Conservation (phyloP, 2,888 invertebrate species). For the Scaptomyza reducta region DNA sequence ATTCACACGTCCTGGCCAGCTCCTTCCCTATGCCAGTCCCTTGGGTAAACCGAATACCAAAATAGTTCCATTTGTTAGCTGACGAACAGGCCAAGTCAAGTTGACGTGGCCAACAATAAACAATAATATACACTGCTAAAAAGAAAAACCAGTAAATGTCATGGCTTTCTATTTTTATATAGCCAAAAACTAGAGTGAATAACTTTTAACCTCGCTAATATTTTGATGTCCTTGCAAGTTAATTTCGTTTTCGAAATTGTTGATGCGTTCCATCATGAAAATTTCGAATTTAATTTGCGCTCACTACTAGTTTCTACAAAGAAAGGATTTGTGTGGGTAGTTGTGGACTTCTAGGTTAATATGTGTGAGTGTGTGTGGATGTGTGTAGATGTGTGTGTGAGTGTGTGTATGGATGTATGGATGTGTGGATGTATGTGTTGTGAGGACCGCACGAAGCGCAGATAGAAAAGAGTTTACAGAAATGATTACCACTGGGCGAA, state of each 20-base stretch:
- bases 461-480: constrained; percentile 73
- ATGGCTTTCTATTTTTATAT: not conserved
- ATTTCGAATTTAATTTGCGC: too few relatives aligned
- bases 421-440: not conserved
- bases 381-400: not conserved
- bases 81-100: constrained; percentile 62
- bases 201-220: too few relatives aligned
- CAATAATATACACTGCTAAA: not conserved
- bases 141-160: not conserved
- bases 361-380: too few relatives aligned
- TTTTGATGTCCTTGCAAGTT: not conserved
- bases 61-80: constrained; percentile 74
- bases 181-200: not conserved
- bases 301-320: too few relatives aligned
- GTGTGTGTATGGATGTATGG: too few relatives aligned
- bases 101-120: constrained; percentile 34
- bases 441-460: constrained; percentile 32
- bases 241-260: not conserved
- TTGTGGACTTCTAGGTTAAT: constrained; percentile 19
- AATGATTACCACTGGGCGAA: constrained; percentile 70
- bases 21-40: not conserved
- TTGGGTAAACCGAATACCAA: constrained; percentile 48
- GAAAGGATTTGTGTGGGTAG: not conserved
- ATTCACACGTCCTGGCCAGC: constrained; percentile 27
- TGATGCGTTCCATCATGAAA: not conserved